Base-by-base conservation (phyloP, 2,797 vertebrate species). In the Choloepus didactylus region DNA sequence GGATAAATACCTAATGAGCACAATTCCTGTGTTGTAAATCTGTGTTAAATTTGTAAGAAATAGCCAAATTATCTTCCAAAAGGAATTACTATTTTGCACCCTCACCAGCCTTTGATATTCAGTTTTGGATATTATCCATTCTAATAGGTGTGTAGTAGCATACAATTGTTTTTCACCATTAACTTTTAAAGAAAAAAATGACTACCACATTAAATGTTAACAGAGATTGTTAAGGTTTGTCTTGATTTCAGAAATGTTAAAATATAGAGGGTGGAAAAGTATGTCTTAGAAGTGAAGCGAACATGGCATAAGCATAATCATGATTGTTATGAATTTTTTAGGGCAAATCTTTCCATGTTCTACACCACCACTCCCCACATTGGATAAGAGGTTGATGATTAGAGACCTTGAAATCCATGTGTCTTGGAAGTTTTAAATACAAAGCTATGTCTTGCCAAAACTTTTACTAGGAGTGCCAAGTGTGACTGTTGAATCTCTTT, bases 231-330 rank as follows among this genome's bases (percentile, higher is more conserved):
- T 51, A 86, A 79, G 82, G 19, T 75, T 12, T 19, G 9, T 85
- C 66, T 27, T 96, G 70, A 87, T 80, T 96, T 91, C 87, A 96
- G 84, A 91, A 83, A 94, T 93, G 51, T 75, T 94, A 73, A 77
- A 89, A 75, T 77, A n/a, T 23, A 25, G 49, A 76, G 19, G 9
- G 31, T 75, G 31, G 54, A 44, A 89, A 64, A 88, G n/a, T 38
- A 1, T 41, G 44, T 25, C 72, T 86, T 82, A 46, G 54, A 85
- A 56, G 35, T 21, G 31, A 89, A 81, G 51, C 19, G 41, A 2
- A 2, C 6, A 25, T 70, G 14, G 14, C 21, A 14, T 8, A 64
- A 73, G 46, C 14, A 44, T 69, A 56, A 0, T 56, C 6, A 2
- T 35, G 84, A 67, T 44, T n/a, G 15, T 69, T 72, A 5, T 2